phyloP scores from a whole-genome alignment of 2,888 invertebrate genomes.

The Drosophila birchii region DNA sequence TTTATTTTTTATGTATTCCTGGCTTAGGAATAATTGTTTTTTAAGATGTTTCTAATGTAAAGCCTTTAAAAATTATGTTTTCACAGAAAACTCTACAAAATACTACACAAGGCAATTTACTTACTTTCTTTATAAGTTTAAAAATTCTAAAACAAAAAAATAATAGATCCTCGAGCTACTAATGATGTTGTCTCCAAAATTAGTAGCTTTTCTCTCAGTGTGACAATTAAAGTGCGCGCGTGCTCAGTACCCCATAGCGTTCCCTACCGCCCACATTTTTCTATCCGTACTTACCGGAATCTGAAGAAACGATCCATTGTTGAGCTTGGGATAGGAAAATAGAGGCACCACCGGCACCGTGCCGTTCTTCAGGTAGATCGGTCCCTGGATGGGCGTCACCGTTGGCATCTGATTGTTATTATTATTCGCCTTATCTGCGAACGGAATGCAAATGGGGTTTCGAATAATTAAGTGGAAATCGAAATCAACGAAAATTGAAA shows the following conservation, averaged over 20 bases:
- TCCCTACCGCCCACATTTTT: conserved; percentile 9
- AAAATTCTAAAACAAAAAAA: too few relatives aligned
- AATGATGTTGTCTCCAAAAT: too few relatives aligned
- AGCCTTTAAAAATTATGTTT: neutral
- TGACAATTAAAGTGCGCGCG: conserved; percentile 55
- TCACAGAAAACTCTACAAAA: neutral
- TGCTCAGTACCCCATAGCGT: conserved; percentile 29
- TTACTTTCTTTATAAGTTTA: too few relatives aligned
- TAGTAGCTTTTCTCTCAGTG: conserved; percentile 6
- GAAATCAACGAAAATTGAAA: conserved; percentile 21
- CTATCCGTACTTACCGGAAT: conserved; percentile 91
- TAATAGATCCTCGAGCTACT: too few relatives aligned
- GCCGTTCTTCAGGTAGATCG: conserved; percentile 94
- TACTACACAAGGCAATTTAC: too few relatives aligned
- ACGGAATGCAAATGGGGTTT: conserved; percentile 32
- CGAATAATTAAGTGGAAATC: conserved; percentile 30
- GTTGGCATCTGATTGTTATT: conserved; percentile 85
- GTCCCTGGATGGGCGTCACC: conserved; percentile 94
- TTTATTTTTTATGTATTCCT: neutral
- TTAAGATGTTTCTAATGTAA: neutral
- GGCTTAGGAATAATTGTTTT: neutral
- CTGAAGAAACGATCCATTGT: conserved; percentile 94
- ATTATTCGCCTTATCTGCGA: conserved; percentile 59
- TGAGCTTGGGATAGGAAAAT: conserved; percentile 92
- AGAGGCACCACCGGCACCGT: conserved; percentile 94